Evolutionary conservation across 1,140 invertebrate genomes (phyloP).

Genomic region (Vanessa tameamea): DNA sequence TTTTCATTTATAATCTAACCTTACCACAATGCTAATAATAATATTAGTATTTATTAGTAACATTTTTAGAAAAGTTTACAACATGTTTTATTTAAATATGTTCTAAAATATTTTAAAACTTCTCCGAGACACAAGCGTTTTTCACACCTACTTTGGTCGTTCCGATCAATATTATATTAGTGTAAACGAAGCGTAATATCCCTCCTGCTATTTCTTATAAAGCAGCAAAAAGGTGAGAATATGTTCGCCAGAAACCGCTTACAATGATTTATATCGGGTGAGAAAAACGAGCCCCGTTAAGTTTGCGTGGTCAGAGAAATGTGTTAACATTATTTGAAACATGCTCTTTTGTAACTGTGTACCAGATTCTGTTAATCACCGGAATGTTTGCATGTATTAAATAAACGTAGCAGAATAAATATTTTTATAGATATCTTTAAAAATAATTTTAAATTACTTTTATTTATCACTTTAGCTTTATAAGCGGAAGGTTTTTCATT

Average conservation of each 20-base stretch:
- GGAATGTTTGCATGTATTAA: neutral
- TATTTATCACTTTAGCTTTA: too few species aligned
- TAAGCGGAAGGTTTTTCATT: too few species aligned
- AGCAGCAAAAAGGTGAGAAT: constrained; percentile 63
- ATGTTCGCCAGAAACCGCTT: constrained; percentile 56
- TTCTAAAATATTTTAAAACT: too few species aligned
- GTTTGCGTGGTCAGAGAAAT: constrained; percentile 53
- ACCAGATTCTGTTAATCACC: neutral
- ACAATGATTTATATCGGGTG: constrained; percentile 67
- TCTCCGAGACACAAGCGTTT: neutral
- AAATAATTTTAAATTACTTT: too few species aligned
- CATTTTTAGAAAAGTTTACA: too few species aligned
- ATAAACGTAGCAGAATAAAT: too few species aligned
- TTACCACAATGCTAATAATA: too few species aligned
- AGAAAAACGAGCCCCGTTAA: constrained; percentile 43
- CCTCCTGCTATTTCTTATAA: constrained; percentile 30
- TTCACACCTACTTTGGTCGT: neutral
- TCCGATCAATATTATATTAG: constrained; percentile 10
- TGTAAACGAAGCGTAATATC: constrained; percentile 19
- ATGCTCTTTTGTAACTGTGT: constrained; percentile 8
- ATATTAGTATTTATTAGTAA: too few species aligned
- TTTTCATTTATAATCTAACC: too few species aligned
- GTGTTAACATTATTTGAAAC: constrained; percentile 35
- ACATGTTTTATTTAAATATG: too few species aligned
- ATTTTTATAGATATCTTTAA: too few species aligned